phyloP scores from a whole-genome alignment of 2,113 vertebrate genomes.

The Arvicanthis niloticus region DNA sequence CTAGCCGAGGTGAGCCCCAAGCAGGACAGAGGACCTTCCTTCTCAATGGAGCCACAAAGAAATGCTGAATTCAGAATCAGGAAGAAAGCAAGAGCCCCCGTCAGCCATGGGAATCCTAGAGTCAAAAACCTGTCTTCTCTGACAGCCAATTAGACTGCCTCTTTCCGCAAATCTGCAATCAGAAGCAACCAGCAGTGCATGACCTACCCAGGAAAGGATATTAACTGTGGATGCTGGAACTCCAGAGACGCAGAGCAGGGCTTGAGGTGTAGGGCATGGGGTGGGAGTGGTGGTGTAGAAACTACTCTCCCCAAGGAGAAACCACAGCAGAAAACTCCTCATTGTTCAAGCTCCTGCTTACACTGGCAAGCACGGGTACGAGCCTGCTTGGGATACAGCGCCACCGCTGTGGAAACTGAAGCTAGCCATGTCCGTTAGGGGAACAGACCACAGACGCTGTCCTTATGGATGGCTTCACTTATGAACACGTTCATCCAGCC shows the following conservation, averaged over 20 bases:
- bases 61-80: not conserved
- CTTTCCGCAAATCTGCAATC: not conserved
- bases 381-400: not conserved
- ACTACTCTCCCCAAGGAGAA: not conserved
- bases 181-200: not conserved
- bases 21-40: not conserved
- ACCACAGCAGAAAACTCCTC: not conserved
- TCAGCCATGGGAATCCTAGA: not conserved
- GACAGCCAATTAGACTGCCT: not conserved
- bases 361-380: not conserved
- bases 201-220: not conserved
- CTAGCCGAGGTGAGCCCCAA: not conserved
- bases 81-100: not conserved
- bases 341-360: not conserved
- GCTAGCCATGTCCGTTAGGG: no score
- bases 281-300: no score
- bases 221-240: not conserved
- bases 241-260: not conserved
- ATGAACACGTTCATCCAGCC: no score
- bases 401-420: not conserved
- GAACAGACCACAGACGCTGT: not conserved
- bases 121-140: not conserved
- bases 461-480: not conserved
- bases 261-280: not conserved
- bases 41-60: not conserved